phyloP scores from a whole-genome alignment of 2,113 vertebrate species.

The Alces alces region DNA sequence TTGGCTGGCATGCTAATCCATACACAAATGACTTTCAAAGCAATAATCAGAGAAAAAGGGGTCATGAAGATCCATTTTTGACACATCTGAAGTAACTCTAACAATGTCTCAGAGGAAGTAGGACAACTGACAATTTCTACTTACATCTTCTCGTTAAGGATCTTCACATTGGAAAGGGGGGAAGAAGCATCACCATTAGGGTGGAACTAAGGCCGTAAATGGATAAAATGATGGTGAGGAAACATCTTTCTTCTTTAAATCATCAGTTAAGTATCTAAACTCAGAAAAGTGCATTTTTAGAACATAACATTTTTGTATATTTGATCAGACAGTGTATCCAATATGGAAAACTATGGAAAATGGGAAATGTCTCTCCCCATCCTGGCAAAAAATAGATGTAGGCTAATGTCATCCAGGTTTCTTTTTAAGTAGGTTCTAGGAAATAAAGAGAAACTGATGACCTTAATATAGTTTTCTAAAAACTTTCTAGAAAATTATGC shows the following conservation, averaged over 20 bases:
- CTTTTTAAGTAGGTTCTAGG: not conserved
- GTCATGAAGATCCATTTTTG: not conserved
- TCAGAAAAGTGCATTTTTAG: not conserved
- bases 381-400: not conserved
- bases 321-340: not conserved
- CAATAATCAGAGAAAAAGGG: not conserved
- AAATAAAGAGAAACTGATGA: not conserved
- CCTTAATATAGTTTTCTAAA: not conserved
- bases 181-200: not conserved
- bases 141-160: not conserved
- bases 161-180: not conserved
- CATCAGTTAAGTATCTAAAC: not conserved
- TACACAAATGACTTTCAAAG: not conserved
- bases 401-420: not conserved
- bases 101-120: not conserved
- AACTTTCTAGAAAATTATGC: slow-evolving; percentile 38
- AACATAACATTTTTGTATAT: not conserved
- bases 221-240: not conserved
- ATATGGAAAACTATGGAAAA: not conserved
- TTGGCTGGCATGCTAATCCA: not conserved
- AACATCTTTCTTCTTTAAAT: not conserved
- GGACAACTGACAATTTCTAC: not conserved
- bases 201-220: not conserved
- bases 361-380: not conserved
- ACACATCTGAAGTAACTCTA: not conserved